Evolutionary conservation across 2,113 vertebrate species (phyloP).

Genomic region (Onychorhynchus coronatus): DNA sequence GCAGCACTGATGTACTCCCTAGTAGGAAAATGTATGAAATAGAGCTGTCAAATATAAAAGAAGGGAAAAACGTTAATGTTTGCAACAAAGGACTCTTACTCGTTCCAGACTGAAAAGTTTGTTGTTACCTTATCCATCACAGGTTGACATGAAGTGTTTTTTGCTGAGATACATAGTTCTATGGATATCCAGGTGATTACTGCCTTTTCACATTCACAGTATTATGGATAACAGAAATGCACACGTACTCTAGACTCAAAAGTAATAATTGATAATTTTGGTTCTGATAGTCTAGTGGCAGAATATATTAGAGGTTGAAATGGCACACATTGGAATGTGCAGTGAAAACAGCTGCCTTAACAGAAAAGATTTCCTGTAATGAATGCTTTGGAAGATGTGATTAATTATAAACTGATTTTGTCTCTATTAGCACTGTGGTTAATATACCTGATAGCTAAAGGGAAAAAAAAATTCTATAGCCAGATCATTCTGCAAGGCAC

Average conservation of each 20-base stretch:
- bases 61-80: not conserved
- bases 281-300: not conserved
- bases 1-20: not conserved
- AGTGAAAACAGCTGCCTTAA: not conserved
- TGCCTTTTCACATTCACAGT: not conserved
- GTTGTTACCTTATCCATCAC: not conserved
- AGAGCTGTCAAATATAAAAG: slow-evolving; percentile 23
- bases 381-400: not conserved
- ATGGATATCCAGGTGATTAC: not conserved
- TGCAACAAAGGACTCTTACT: not conserved
- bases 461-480: not conserved
- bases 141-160: not conserved
- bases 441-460: not conserved
- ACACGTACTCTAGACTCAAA: not conserved
- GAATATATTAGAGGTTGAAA: not conserved
- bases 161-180: not conserved
- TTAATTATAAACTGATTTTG: not conserved
- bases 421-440: not conserved
- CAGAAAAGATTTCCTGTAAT: not conserved
- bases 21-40: slow-evolving; percentile 33
- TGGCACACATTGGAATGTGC: not conserved
- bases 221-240: not conserved
- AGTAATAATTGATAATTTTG: not conserved
- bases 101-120: not conserved
- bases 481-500: not conserved